phyloP scores from a whole-genome alignment of 2,113 vertebrate genomes.

The Setophaga petechia region DNA sequence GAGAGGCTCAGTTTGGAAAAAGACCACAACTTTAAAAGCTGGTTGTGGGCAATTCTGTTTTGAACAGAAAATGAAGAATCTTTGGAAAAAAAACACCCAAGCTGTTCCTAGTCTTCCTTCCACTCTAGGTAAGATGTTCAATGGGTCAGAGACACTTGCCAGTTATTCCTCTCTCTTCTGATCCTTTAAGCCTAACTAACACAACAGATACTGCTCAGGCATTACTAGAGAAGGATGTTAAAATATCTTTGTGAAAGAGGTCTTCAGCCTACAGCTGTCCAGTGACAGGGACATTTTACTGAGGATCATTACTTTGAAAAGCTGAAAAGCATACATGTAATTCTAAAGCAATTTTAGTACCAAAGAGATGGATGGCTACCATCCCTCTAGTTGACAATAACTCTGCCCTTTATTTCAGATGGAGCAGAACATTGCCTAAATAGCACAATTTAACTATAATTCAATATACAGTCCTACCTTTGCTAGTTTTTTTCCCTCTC shows the following conservation, averaged over 20 bases:
- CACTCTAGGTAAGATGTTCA: neutral
- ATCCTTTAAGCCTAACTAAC: neutral
- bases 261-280: neutral
- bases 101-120: neutral
- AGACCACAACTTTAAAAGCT: neutral
- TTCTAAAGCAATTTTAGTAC: neutral
- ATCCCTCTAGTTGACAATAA: neutral
- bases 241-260: neutral
- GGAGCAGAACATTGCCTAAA: neutral
- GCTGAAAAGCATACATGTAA: neutral
- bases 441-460: neutral
- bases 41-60: neutral
- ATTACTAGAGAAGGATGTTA: neutral
- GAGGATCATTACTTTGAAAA: neutral
- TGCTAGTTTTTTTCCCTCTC: neutral
- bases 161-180: neutral
- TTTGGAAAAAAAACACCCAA: fast-evolving
- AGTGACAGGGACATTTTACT: neutral
- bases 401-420: neutral
- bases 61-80: neutral
- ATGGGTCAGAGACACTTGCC: neutral
- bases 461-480: neutral
- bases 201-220: neutral
- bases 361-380: neutral
- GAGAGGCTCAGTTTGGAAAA: neutral